phyloP scores from a whole-genome alignment of 2,113 vertebrate species.

The Trogon surrucura region DNA sequence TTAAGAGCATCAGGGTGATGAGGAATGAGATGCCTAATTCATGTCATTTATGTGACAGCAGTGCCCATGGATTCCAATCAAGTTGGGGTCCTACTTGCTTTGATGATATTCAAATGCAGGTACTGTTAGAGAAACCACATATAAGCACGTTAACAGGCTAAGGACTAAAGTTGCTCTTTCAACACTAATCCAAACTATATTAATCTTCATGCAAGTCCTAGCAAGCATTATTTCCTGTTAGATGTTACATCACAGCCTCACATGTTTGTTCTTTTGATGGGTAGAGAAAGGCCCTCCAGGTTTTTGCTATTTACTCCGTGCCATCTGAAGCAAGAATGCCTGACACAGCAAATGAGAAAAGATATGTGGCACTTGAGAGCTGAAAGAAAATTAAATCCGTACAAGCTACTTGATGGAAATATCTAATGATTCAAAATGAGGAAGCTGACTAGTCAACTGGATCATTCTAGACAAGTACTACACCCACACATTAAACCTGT shows the following conservation, averaged over 20 bases:
- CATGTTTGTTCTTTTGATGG: fast-evolving
- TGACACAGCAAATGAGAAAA: conserved; percentile 9
- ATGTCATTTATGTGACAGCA: neutral
- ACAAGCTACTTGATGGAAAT: neutral
- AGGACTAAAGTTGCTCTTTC: neutral
- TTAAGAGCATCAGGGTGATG: fast-evolving
- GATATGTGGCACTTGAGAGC: neutral
- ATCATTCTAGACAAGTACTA: neutral
- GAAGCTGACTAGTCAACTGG: conserved; percentile 33
- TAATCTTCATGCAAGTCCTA: neutral
- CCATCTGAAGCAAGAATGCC: neutral
- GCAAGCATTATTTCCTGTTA: conserved; percentile 51
- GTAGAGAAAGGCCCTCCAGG: neutral
- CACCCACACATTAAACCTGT: conserved; percentile 18
- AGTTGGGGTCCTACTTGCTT: neutral
- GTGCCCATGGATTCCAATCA: neutral
- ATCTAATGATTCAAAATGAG: conserved; percentile 55
- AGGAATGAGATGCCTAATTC: neutral
- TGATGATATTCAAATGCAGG: neutral
- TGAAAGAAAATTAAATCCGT: neutral
- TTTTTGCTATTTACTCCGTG: neutral
- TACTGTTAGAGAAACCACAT: neutral
- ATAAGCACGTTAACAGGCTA: neutral
- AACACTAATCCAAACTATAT: neutral
- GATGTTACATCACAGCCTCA: neutral